phyloP scores from a whole-genome alignment of 1,140 invertebrate genomes.

The Drosophila willistoni region DNA sequence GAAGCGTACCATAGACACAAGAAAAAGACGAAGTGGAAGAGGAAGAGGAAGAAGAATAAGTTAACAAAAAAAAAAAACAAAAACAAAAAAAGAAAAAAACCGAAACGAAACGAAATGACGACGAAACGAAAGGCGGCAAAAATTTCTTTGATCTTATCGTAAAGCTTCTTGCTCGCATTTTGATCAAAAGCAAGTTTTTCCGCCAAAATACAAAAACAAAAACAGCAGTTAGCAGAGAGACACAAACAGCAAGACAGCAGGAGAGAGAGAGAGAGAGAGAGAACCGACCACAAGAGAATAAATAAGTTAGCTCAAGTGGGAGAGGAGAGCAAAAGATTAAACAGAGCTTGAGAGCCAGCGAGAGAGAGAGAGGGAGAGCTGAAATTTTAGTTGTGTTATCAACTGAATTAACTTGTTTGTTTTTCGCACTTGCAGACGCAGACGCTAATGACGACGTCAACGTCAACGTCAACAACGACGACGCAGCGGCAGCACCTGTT shows the following conservation, averaged over 20 bases:
- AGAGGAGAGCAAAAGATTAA: too few species aligned
- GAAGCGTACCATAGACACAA: slow-evolving; percentile 11
- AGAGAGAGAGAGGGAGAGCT: neutral
- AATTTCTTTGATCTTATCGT: slow-evolving; percentile 83
- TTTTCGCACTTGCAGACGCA: slow-evolving; percentile 39
- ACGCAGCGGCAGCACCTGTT: slow-evolving; percentile 26
- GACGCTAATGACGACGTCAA: slow-evolving; percentile 1
- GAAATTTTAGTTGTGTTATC: neutral
- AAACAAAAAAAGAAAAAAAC: slow-evolving; percentile 28
- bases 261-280: slow-evolving; percentile 9
- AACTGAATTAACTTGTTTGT: slow-evolving; percentile 16
- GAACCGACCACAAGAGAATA: neutral
- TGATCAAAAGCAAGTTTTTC: slow-evolving; percentile 83
- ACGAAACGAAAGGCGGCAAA: slow-evolving; percentile 79
- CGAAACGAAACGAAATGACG: slow-evolving; percentile 51
- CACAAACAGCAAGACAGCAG: slow-evolving; percentile 9
- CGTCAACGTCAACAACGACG: neutral
- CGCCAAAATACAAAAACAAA: slow-evolving; percentile 74
- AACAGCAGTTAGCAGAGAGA: slow-evolving; percentile 25
- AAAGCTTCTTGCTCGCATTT: slow-evolving; percentile 83
- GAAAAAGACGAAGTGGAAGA: slow-evolving; percentile 4
- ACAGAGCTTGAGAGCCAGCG: neutral
- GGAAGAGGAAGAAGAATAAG: slow-evolving; percentile 6
- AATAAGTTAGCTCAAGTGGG: too few species aligned
- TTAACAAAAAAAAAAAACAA: slow-evolving; percentile 29